Percentiles rank a stretch among this genome's conserved stretches.
Conservation (phyloP, 2,113 vertebrate genomes). For the Coryphaenoides rupestris region DNA sequence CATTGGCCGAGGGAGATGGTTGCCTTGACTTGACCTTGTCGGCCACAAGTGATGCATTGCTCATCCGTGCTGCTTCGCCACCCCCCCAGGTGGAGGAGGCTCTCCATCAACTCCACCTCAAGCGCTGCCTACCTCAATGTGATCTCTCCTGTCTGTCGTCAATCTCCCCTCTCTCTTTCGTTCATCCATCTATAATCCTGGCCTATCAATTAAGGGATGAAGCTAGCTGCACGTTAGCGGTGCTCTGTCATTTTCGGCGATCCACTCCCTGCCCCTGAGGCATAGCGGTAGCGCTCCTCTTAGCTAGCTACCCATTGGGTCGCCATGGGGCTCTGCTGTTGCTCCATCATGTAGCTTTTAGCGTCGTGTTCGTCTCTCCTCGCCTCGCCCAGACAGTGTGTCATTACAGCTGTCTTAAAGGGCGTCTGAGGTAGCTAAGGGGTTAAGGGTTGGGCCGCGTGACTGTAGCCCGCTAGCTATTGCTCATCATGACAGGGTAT, state of each 20-base stretch:
- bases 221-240: constrained; percentile 3
- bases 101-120: neutral
- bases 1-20: constrained; percentile 21
- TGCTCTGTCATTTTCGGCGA: constrained; percentile 22
- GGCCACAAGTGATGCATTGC: too few species aligned
- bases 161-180: constrained; percentile 5
- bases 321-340: constrained; percentile 27
- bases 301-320: constrained; percentile 6
- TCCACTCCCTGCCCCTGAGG: constrained; percentile 25
- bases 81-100: constrained; percentile 15
- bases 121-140: constrained; percentile 9
- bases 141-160: constrained; percentile 7
- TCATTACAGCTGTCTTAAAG: too few species aligned
- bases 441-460: too few species aligned
- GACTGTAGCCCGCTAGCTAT: too few species aligned
- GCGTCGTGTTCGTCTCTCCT: constrained; percentile 6
- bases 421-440: too few species aligned
- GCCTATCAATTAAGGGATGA: constrained; percentile 16
- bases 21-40: constrained; percentile 1
- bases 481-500: too few species aligned
- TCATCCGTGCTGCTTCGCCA: constrained; percentile 10
- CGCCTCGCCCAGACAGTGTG: too few species aligned
- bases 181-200: neutral
- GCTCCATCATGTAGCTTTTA: constrained; percentile 1
- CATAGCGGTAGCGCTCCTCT: constrained; percentile 2